Conservation (phyloP, 2,888 invertebrate species). For the Pomacea canaliculata region DNA sequence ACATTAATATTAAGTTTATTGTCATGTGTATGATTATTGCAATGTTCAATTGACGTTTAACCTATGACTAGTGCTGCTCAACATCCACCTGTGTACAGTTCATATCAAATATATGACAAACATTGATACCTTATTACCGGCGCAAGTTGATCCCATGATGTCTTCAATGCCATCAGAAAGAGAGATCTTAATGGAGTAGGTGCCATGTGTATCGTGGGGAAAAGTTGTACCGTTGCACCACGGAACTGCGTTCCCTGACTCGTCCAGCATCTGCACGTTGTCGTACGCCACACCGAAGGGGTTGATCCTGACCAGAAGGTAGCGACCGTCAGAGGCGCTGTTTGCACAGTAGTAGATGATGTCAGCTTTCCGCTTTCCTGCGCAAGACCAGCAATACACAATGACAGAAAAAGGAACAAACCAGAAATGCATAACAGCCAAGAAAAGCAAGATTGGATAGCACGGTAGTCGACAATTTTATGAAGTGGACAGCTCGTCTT, state of each 20-base stretch:
- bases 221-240: background rate
- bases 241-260: background rate
- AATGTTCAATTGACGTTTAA: too few species aligned
- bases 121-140: background rate
- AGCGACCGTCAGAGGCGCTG: background rate
- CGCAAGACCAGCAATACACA: too few species aligned
- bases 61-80: too few species aligned
- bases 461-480: too few species aligned
- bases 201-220: background rate
- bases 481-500: too few species aligned
- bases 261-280: background rate
- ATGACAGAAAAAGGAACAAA: too few species aligned
- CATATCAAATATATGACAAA: background rate
- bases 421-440: too few species aligned
- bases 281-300: background rate
- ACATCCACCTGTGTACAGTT: too few species aligned
- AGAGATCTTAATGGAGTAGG: background rate
- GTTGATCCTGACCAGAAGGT: background rate
- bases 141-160: background rate
- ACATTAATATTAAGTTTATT: too few species aligned
- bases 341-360: background rate
- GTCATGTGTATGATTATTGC: too few species aligned
- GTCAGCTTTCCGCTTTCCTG: background rate
- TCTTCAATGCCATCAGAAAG: background rate
- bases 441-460: too few species aligned